Evolutionary conservation across 2,888 invertebrate species (phyloP), one percentile per base, ranked within the genome.

Genomic region (Nemoura dubitans): DNA sequence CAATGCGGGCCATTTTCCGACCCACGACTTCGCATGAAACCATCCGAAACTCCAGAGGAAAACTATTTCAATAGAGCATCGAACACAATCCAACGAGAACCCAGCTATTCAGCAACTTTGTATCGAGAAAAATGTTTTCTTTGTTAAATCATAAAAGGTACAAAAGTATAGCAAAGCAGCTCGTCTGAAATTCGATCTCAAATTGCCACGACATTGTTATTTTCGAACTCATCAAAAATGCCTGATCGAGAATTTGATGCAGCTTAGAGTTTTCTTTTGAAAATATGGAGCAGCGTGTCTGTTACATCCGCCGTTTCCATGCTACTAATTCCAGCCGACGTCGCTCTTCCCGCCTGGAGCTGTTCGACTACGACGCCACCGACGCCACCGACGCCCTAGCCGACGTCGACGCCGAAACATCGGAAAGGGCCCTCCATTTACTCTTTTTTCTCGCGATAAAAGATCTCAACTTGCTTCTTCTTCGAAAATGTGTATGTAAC

Each of bases 131-230:
- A 59, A 59, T 59, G 21, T 21, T 59, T 21, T 21, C 59, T 59
- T 21, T 36, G 36, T 36, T 59, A 59, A 59, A 59, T 10, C 59
- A 10, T 59, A 21, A 10, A 59, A 59, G 59, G 6, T 59, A 21
- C 21, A 21, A 59, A 59, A 59, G 59, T 59, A n/a, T n/a, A 59
- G 59, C 59, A 59, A n/a, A 59, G 16, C 59, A 59, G 14, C 59
- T 59, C 59, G 59, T 59, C 59, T 59, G 59, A 59, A 7, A 59
- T 21, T 59, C 59, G 59, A 59, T 21, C 59, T 21, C 16, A 59
- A 59, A 59, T 59, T 59, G 59, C 16, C 59, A 59, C 59, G 59
- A 59, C 59, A 59, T 59, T 59, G 59, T 59, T 59, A 59, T 59
- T 59, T 59, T 59, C 21, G 59, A 21, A 14, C 59, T 59, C 59